phyloP scores from a whole-genome alignment of 2,888 invertebrate species.

The Drosophila nigritarsus region DNA sequence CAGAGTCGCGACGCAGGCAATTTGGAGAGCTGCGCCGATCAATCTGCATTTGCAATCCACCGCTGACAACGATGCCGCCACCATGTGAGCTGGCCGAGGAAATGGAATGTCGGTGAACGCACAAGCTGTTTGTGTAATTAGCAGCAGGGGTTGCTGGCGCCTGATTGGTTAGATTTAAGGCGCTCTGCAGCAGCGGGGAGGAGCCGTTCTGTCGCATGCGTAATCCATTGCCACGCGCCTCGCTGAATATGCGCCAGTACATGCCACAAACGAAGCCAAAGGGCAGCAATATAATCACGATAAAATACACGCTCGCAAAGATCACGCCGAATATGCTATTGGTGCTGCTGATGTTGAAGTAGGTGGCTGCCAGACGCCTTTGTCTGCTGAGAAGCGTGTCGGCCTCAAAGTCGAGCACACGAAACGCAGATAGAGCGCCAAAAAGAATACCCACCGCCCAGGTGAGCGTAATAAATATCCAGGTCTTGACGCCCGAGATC shows the following conservation, averaged over 20 bases:
- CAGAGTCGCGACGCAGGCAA: slow-evolving; percentile 82
- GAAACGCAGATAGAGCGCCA: slow-evolving; percentile 84
- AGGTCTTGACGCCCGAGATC: slow-evolving; percentile 85
- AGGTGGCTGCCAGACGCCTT: slow-evolving; percentile 66
- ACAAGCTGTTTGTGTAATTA: slow-evolving; percentile 77
- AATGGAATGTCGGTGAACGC: slow-evolving; percentile 82
- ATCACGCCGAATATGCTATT: slow-evolving; percentile 81
- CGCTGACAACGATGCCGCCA: slow-evolving; percentile 44
- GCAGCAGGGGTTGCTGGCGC: slow-evolving; percentile 51
- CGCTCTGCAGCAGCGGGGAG: slow-evolving; percentile 85
- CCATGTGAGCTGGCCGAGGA: slow-evolving; percentile 82
- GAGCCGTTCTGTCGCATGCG: slow-evolving; percentile 85
- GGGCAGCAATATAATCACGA: slow-evolving; percentile 84
- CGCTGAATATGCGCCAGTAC: slow-evolving; percentile 85
- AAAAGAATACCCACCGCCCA: slow-evolving; percentile 85
- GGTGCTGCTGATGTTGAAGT: slow-evolving; percentile 69
- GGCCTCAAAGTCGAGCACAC: slow-evolving; percentile 82
- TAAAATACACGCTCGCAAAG: slow-evolving; percentile 83
- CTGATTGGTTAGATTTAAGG: slow-evolving; percentile 82
- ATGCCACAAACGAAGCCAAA: slow-evolving; percentile 85
- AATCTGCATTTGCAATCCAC: slow-evolving; percentile 84
- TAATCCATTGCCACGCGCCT: slow-evolving; percentile 85
- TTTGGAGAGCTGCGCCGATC: slow-evolving; percentile 81
- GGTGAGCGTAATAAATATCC: slow-evolving; percentile 84
- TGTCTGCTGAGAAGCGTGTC: slow-evolving; percentile 78